Conservation (phyloP, 2,113 vertebrate genomes). For the Electrona antarctica region DNA sequence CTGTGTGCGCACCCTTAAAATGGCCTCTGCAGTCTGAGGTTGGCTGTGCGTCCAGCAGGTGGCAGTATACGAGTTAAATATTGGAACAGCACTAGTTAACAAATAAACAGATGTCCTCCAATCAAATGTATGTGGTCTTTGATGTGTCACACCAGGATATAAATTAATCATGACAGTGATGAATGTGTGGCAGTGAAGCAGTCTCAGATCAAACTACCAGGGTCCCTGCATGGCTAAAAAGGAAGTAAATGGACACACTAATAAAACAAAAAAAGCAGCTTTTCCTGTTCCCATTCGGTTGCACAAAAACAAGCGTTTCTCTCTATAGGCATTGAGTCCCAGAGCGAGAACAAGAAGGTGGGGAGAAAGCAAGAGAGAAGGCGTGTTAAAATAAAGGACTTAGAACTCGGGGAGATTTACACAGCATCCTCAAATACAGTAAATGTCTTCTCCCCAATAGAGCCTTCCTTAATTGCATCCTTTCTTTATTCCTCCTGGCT, state of each 20-base stretch:
- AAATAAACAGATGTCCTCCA: background rate
- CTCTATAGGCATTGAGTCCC: conserved; percentile 45
- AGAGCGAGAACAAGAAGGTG: conserved; percentile 39
- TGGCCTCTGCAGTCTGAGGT: too few species aligned
- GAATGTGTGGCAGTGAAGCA: conserved; percentile 16
- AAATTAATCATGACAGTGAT: conserved; percentile 28
- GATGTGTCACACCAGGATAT: conserved; percentile 5
- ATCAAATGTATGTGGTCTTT: background rate
- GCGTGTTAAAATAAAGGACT: conserved; percentile 69
- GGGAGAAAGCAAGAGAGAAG: conserved; percentile 37
- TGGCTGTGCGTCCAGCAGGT: too few species aligned
- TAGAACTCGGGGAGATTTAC: conserved; percentile 69
- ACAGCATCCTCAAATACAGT: conserved; percentile 71
- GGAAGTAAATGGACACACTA: conserved; percentile 60
- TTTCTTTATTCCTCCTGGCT: conserved; percentile 32
- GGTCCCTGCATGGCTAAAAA: conserved; percentile 38
- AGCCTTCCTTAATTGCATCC: conserved; percentile 75
- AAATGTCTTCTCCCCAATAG: conserved; percentile 67
- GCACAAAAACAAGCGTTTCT: conserved; percentile 65
- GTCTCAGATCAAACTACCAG: conserved; percentile 22
- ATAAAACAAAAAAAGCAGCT: conserved; percentile 45
- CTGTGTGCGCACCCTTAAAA: too few species aligned
- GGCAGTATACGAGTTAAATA: background rate
- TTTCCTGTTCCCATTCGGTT: conserved; percentile 64
- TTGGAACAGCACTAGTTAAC: background rate